Conservation (phyloP, 2,888 invertebrate genomes). For the Acrocyrtus sp. region DNA sequence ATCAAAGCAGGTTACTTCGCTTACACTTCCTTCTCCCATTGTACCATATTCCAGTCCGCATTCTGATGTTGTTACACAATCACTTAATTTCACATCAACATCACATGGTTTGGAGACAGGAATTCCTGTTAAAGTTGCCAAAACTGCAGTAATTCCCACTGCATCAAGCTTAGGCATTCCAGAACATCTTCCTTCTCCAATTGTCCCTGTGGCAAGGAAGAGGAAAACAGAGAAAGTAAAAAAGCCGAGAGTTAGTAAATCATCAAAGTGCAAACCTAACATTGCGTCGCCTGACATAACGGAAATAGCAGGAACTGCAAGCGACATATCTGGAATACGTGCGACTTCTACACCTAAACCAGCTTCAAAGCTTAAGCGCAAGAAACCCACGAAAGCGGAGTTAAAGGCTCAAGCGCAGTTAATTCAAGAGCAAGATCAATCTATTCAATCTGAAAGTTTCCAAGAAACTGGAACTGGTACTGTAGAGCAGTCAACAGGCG, state of each 20-base stretch:
- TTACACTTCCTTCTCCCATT: not conserved
- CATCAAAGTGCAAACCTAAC: not conserved
- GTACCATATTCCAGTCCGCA: not conserved
- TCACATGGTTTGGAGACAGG: not conserved
- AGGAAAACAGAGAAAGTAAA: slow-evolving; percentile 8
- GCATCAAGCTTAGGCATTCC: not conserved
- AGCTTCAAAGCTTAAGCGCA: not conserved
- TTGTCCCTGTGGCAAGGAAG: not conserved
- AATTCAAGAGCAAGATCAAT: not conserved
- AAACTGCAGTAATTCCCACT: slow-evolving; percentile 25
- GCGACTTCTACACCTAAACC: not conserved
- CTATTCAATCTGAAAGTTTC: not conserved
- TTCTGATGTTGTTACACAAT: too few relatives aligned
- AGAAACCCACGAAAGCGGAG: not conserved
- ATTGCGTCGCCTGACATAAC: slow-evolving; percentile 4
- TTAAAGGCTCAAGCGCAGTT: not conserved
- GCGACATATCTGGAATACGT: not conserved
- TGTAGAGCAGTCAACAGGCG: too few relatives aligned
- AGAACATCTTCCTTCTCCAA: not conserved
- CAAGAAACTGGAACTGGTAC: not conserved
- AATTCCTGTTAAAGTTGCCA: slow-evolving; percentile 25
- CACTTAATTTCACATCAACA: not conserved
- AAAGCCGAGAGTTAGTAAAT: not conserved
- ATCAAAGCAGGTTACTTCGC: not conserved
- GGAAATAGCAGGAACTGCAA: not conserved